Evolutionary conservation across 2,888 invertebrate genomes (phyloP), one percentile per base, ranked within the genome.

Genomic region (Tenthredo scrophulariae): DNA sequence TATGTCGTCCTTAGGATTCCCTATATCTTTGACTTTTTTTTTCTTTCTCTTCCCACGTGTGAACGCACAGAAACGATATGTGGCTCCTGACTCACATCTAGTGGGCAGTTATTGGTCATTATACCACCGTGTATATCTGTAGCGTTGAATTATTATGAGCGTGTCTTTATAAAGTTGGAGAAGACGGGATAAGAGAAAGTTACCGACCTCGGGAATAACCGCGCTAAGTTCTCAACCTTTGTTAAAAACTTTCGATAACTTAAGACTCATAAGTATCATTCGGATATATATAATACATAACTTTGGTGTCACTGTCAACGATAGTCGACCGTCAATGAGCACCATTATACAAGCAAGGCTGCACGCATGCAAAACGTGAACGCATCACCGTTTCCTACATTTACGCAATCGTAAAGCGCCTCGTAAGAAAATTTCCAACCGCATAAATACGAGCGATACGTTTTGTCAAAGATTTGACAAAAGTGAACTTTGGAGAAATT

Each of bases 361-460:
- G 90, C 87, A 87, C 89, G 70, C 85, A 85, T 85, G 88, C 89
- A 89, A 92, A 92, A 92, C 91, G 92, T 91, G 91, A 92, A 92
- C 92, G 92, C 92, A 92, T 92, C 91, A 90, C 89, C 90, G 91
- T 91, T 92, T 92, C 91, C 92, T 92, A 90, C 89, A 91, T 91
- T 91, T 91, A 91, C 90, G 91, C 91, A 91, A 92, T 91, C 89
- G 89, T 90, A 89, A n/a, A 43, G 22, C 40, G 26, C 7, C 2
- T 43, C 9, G 43, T 13, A 43, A 87, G 87, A 67, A 88, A 89
- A 89, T 88, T 84, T 83, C 79, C 29, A 65, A 72, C 26, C 15
- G 77, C 33, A 18, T 77, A 33, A 26, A 62, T 62, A 13, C 7
- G 29, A 29, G 1, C 2, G 29, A 7, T 43, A 46, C 4, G 46